Base-by-base conservation (phyloP, 2,888 invertebrate species). In the Allophyes oxyacanthae region DNA sequence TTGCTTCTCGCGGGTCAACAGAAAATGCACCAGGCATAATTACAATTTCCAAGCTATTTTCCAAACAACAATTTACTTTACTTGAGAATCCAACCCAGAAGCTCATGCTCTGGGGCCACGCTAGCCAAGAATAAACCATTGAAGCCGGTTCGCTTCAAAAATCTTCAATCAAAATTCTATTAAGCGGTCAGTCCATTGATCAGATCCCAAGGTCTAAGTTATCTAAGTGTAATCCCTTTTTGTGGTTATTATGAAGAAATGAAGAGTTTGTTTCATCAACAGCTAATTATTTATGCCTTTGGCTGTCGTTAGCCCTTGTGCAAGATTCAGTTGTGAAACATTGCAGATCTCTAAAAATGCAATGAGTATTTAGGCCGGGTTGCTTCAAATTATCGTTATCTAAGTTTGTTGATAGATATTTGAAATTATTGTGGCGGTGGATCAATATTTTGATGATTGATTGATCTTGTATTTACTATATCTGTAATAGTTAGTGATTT, bases 201-300 rank as follows among this genome's bases (percentile, higher is more conserved):
- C 14, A 2, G 14, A 41, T 33, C 32, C 43, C 52, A 71, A 75
- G 72, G 64, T 56, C 37, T 25, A 28, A 42, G n/a, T 37, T 60
- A 57, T 58, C 49, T 62, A 32, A 33, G 9, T 56, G 38, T 64
- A 64, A 72, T 59, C 57, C 59, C 48, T 64, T 77, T 59, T 61
- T 49, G 46, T 43, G 11, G 42, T 50, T 40, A 30, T 71, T 54
- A 32, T 55, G 63, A n/a, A n/a, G n/a, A n/a, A n/a, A n/a, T n/a
- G 63, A 64, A 73, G 50, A 37, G 15, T 43, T 41, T 6, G 52
- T 78, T 68, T 64, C 68, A 43, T 30, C 65, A 78, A 14, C 40
- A n/a, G 36, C 6, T 78, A 68, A 78, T 78, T 78, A 67, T 64
- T 61, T 44, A 58, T 67, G 62, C 58, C 73, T 72, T 61, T 44